Percentiles rank a stretch among this genome's conserved stretches.
Conservation (phyloP, 2,797 vertebrate genomes). For the Ctenochaetus hawaiiensis region DNA sequence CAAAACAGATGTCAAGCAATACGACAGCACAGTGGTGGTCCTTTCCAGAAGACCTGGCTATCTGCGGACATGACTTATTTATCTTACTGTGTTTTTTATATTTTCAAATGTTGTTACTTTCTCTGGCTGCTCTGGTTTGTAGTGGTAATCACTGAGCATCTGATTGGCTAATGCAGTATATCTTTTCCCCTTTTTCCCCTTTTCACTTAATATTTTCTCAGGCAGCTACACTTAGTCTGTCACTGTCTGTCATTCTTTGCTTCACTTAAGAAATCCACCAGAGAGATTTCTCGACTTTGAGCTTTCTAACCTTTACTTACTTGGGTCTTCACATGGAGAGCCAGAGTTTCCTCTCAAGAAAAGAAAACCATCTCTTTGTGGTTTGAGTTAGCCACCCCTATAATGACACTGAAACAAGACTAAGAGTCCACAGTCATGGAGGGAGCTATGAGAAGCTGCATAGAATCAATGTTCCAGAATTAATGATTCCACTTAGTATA, state of each 20-base stretch:
- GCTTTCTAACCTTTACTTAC: conserved; percentile 47
- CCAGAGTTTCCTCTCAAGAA: conserved; percentile 40
- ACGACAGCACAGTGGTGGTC: conserved; percentile 68
- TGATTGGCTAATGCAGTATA: conserved; percentile 17
- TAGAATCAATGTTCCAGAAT: too few species aligned
- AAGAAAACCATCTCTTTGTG: conserved; percentile 38
- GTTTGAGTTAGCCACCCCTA: conserved; percentile 54
- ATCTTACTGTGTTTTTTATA: conserved; percentile 52
- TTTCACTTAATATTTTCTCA: conserved; percentile 23
- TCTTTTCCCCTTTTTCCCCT: not conserved
- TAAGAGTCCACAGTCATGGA: not conserved
- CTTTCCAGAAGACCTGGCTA: conserved; percentile 53
- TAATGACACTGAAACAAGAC: conserved; percentile 27
- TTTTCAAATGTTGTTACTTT: conserved; percentile 57
- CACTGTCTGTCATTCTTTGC: conserved; percentile 9
- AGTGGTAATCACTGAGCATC: conserved; percentile 32
- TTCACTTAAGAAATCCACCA: conserved; percentile 16
- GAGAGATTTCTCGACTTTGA: conserved; percentile 6
- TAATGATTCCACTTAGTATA: not conserved
- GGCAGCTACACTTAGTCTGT: conserved; percentile 31
- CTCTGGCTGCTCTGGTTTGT: conserved; percentile 34
- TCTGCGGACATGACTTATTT: conserved; percentile 72
- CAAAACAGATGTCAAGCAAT: conserved; percentile 84
- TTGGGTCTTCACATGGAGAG: conserved; percentile 31
- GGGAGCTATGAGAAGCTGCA: not conserved